Base-by-base conservation (phyloP, 2,888 invertebrate genomes). In the Uropetala carovei region DNA sequence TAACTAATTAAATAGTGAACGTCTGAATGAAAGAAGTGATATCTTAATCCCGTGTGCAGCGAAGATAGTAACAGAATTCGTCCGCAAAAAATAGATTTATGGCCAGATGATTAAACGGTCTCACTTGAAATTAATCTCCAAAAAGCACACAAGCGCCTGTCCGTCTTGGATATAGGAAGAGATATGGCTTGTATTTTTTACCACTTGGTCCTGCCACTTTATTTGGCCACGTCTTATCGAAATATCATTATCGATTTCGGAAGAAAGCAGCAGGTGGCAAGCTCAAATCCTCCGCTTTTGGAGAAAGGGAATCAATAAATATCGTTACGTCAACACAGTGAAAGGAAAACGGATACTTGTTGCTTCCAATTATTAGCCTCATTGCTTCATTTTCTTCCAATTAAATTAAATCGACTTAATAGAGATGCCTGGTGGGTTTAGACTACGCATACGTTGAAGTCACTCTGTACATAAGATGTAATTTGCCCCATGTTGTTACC, bases 221-320 rank as follows among this genome's bases (percentile, higher is more conserved):
- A 75, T 75, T 75, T 75, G 75, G 27, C 4, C 22, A 13, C 2
- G 75, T 18, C 75, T 75, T 75, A 75, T 75, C 75, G 75, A 22
- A 75, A 75, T 75, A 75, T 43, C 43, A 43, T 43, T 43, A 43
- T 75, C 75, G 22, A 22, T 75, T 27, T 1, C 75, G 75, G 27
- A 75, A 22, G 22, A 27, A 75, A 75, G 75, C 75, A 75, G 75
- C 75, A 75, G 75, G 75, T 75, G 75, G 75, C 13, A 14, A 22
- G 22, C 22, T 75, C 75, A 75, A 75, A 75, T 75, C 75, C 75
- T 75, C 75, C 4, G 10, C 22, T 22, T 27, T 75, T 22, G 22
- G 75, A 27, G 22, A 27, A 75, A 75, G 22, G 22, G 8, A 22
- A 27, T 13, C 27, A 22, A 7, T 27, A 43, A 43, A 43, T 43